Base-by-base conservation (phyloP, 2,113 vertebrate species). In the Heteronetta atricapilla region DNA sequence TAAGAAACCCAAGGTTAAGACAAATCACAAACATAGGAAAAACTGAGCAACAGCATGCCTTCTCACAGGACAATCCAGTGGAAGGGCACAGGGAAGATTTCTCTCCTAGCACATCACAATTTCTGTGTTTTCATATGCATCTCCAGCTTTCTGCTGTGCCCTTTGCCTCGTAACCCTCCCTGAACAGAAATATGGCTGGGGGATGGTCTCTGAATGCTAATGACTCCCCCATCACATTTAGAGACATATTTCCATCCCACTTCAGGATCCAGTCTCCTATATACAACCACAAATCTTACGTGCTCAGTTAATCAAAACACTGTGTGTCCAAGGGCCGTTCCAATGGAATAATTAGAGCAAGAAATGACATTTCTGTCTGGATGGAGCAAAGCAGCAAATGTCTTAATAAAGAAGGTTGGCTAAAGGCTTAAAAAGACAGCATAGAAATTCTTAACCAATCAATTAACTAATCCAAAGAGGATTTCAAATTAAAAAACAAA, bases 181-280 rank as follows among this genome's bases (percentile, higher is more conserved):
- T 78, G 66, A 68, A 59, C 40, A 55, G 0, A 0, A 69, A 31
- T 25, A 40, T 1, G 3, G 19, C 29, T 38, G 17, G 34, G 14
- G 6, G 36, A 62, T 40, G 52, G 11, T 62, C 55, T 78, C 11
- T 59, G 21, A 22, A 46, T 59, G 31, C 58, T 60, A 29, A 80
- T 17, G 85, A 62, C 6, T 46, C 14, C 11, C 18, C 26, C 13
- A 7, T 31, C 25, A n/a, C 22, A 33, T 74, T 91, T 76, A 86
- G 28, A 77, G 13, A 38, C 15, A 11, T 16, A 40, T 76, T 88
- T 74, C 28, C 10, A 46, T 17, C 8, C 19, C 18, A 20, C 7
- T 58, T 69, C 4, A 81, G 18, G 56, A 38, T 74, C 23, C 59
- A 26, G 11, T 18, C 29, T 88, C 20, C 40, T 76, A 10, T 22